Base-by-base conservation (phyloP, 2,113 vertebrate genomes). In the Sylvia atricapilla region DNA sequence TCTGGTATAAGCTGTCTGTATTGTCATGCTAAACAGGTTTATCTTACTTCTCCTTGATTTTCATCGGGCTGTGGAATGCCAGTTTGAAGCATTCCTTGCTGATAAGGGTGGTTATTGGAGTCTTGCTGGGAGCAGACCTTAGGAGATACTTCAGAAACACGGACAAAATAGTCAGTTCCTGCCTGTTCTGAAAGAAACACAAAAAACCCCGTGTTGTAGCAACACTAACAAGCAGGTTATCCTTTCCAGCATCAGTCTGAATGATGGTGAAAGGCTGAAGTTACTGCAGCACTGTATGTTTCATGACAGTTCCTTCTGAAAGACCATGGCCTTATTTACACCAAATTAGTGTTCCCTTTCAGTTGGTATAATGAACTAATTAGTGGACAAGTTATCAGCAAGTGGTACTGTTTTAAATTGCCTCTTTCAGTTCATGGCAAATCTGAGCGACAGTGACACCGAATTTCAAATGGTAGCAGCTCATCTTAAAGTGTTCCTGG, bases 11-110 rank as follows among this genome's bases (percentile, higher is more conserved):
- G 80, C 72, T 84, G 52, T 90, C 89, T 86, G 52, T 58, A 82
- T 94, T 89, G 66, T 89, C 68, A 78, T 89, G 72, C 87, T 93
- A 59, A 73, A 64, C 73, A 62, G 85, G 33, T 64, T 69, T 93
- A 72, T 92, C 83, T 95, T 80, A 49, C 84, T 66, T 24, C 39
- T 87, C 24, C 37, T 46, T 80, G 50, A 69, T 72, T 94, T 81
- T 62, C 77, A 53, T 81, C 55, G 15, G n/a, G 80, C 75, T 56
- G 52, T 19, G 24, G 43, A 33, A 60, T 3, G 3, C 14, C 52
- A 52, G 35, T 46, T 70, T 27, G 63, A 74, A 79, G 76, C 68
- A 77, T 77, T 86, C 39, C 55, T 70, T 59, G 72, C 62, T 81
- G 72, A 53, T 64, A 21, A 69, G 52, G 10, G 35, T 63, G 44